Conservation (phyloP, 2,113 vertebrate genomes). For the Hypomesus transpacificus region DNA sequence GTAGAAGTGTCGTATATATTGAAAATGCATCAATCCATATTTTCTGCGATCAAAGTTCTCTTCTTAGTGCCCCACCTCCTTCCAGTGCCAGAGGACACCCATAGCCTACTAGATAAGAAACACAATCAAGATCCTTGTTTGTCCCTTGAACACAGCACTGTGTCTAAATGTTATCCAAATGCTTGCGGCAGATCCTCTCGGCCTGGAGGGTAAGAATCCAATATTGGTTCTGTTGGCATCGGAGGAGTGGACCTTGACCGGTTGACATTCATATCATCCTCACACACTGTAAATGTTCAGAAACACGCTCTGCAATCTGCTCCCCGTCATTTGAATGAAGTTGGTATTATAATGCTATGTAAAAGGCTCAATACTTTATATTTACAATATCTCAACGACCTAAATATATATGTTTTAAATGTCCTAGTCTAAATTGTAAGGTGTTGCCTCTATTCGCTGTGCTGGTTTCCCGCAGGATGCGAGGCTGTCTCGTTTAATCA, state of each 20-base stretch:
- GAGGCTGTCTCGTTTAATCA: conserved; percentile 59
- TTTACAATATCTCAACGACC: neutral
- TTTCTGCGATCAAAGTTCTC: conserved; percentile 15
- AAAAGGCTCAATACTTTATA: neutral
- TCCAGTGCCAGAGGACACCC: conserved; percentile 25
- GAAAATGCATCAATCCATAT: conserved; percentile 42
- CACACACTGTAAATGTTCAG: conserved; percentile 33
- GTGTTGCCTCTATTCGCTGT: conserved; percentile 14
- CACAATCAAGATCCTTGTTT: neutral
- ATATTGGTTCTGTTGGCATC: conserved; percentile 33
- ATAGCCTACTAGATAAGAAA: conserved; percentile 12
- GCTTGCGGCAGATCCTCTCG: conserved; percentile 45
- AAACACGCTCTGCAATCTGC: neutral
- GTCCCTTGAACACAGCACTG: neutral
- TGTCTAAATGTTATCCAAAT: conserved; percentile 27
- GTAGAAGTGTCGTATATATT: conserved; percentile 45
- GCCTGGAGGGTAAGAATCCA: conserved; percentile 29
- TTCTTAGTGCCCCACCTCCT: conserved; percentile 43
- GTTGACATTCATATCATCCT: conserved; percentile 65
- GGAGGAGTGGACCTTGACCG: conserved; percentile 65
- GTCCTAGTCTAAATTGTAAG: conserved; percentile 6
- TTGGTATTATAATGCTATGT: neutral
- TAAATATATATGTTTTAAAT: neutral
- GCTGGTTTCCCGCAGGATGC: conserved; percentile 54
- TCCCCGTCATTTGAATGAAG: neutral